phyloP scores from a whole-genome alignment of 1,140 invertebrate genomes.

The Eulimnadia texana region DNA sequence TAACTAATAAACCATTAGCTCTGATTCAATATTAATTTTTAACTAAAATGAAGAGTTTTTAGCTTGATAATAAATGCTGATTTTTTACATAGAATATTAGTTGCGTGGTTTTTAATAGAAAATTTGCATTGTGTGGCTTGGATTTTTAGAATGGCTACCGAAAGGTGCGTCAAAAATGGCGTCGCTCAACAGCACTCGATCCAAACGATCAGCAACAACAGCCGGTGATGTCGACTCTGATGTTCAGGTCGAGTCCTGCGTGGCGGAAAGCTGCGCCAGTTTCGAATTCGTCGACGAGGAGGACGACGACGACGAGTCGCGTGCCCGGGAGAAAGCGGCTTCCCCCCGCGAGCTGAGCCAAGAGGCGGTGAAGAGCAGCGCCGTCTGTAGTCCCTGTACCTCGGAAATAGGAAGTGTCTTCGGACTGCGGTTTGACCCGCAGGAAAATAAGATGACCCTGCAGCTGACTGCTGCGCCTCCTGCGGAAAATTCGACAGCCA shows the following conservation, averaged over 20 bases:
- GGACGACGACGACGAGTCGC: conserved; percentile 29
- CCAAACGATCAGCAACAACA: neutral
- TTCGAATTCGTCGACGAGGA: conserved; percentile 38
- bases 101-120: too few relatives aligned
- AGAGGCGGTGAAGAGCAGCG: conserved; percentile 22
- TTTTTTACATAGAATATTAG: too few relatives aligned
- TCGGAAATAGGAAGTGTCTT: conserved; percentile 15
- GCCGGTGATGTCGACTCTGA: conserved; percentile 4
- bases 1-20: too few relatives aligned
- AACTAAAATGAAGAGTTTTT: too few relatives aligned
- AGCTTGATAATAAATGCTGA: too few relatives aligned
- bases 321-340: conserved; percentile 33
- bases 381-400: conserved; percentile 9
- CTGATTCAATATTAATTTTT: too few relatives aligned
- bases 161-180: neutral
- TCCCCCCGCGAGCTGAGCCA: conserved; percentile 23
- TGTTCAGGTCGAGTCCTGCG: conserved; percentile 23
- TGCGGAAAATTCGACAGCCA: neutral
- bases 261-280: conserved; percentile 44
- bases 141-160: neutral
- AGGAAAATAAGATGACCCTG: conserved; percentile 21
- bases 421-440: conserved; percentile 19
- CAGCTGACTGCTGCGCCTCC: conserved; percentile 11
- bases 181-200: neutral
- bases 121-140: neutral